Percentiles rank a stretch among this genome's conserved stretches.
Evolutionary conservation across 2,888 invertebrate genomes (phyloP).

Genomic region (Dyspetes luteomarginatus): DNA sequence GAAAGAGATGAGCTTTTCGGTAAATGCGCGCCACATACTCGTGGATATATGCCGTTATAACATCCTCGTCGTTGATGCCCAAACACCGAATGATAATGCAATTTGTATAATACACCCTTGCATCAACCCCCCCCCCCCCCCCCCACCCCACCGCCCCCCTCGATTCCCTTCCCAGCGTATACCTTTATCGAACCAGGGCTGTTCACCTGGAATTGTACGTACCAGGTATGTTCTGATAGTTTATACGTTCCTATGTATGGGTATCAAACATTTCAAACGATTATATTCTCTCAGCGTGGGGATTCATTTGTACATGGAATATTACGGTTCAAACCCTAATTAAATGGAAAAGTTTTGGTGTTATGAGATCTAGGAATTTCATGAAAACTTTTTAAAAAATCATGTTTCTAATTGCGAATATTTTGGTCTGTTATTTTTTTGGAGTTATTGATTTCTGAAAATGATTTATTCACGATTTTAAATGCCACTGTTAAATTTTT

Average conservation of each 20-base stretch:
- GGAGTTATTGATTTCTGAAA: too few species aligned
- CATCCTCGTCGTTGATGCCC: slow-evolving; percentile 62
- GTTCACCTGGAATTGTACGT: neutral
- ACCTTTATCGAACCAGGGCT: neutral
- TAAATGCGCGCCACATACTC: slow-evolving; percentile 71
- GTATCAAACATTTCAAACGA: too few species aligned
- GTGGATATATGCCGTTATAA: slow-evolving; percentile 69
- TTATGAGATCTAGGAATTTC: too few species aligned
- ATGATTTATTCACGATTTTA: too few species aligned
- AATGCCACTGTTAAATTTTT: too few species aligned
- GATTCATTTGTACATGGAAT: too few species aligned
- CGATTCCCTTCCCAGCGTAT: neutral
- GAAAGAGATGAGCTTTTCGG: slow-evolving; percentile 57
- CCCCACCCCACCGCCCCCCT: neutral
- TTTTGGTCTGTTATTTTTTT: too few species aligned
- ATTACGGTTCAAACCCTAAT: too few species aligned
- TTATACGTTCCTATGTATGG: neutral
- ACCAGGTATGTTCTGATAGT: neutral
- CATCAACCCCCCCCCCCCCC: neutral
- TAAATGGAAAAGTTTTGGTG: too few species aligned
- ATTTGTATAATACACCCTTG: slow-evolving; percentile 77
- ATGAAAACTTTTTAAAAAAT: too few species aligned
- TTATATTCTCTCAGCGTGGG: too few species aligned
- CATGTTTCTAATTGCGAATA: too few species aligned
- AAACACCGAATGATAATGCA: slow-evolving; percentile 78